Conservation (phyloP, 2,797 vertebrate genomes). For the Columba guinea region DNA sequence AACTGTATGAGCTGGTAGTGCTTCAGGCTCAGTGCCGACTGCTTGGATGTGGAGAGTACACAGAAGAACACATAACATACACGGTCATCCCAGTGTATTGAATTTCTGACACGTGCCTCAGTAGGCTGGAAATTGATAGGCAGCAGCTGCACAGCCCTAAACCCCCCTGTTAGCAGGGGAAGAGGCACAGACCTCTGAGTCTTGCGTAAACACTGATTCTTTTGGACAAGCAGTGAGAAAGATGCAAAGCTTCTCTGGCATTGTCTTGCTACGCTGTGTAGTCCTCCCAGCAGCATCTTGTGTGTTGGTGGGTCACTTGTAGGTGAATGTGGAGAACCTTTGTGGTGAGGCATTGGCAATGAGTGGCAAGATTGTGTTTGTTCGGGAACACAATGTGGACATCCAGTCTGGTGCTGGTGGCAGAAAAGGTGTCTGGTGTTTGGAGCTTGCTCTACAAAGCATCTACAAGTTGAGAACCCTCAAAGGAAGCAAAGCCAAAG, state of each 20-base stretch:
- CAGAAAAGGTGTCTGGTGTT: not conserved
- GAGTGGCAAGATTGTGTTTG: not conserved
- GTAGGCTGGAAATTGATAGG: slow-evolving; percentile 9
- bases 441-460: not conserved
- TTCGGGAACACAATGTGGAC: not conserved
- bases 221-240: not conserved
- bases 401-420: not conserved
- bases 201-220: not conserved
- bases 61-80: not conserved
- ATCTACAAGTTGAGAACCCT: not conserved
- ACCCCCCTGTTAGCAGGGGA: not conserved
- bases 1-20: not conserved
- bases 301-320: not conserved
- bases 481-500: not conserved
- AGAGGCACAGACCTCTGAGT: not conserved
- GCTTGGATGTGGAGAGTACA: not conserved
- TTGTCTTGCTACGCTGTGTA: not conserved
- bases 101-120: not conserved
- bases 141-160: not conserved
- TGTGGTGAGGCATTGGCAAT: not conserved
- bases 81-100: not conserved
- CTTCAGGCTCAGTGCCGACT: not conserved
- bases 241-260: not conserved
- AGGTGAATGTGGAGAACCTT: not conserved
- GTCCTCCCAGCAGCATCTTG: not conserved